Evolutionary conservation across 2,113 vertebrate species (phyloP), one percentile per base, ranked within the genome.

Genomic region (Trochalopteron elliotii): DNA sequence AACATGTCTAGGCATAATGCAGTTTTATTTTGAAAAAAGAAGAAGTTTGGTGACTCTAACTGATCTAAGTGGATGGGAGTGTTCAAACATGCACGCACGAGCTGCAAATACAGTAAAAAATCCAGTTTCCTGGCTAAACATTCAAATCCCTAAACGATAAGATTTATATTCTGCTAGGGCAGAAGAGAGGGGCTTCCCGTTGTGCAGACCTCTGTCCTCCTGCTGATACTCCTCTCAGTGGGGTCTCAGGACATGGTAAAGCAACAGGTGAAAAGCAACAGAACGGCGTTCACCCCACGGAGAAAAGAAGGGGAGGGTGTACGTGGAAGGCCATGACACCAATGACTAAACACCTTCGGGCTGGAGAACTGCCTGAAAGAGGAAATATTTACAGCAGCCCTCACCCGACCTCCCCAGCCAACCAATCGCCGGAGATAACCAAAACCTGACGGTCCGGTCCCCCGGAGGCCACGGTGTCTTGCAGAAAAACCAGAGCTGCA

Each of bases 1-100:
- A 90, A 93, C 93, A 85, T 96, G 95, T 96, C 87, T 28, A 90
- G 83, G 90, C 94, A 93, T 71, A 95, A 85, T 67, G 60, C 65
- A 93, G 75, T 92, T 94, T 93, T 87, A 95, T 87, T 94, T 89
- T 87, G 78, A 78, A 95, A 94, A 94, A 93, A 2, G 3, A 88
- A 86, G 42, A 81, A 49, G 44, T 93, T 92, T 68, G 83, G 92
- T 92, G 83, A 64, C 72, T 96, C 72, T 71, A 42, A 77, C 47
- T 45, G 79, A 86, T 90, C 68, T 75, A 81, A 90, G 45, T 39
- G 30, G 53, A 92, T 69, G 55, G 89, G 44, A 94, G 77, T 92
- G 85, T 86, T 94, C 68, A 33, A 95, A 95, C 90, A 94, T 20
- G 83, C 71, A 77, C 0, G 1, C 49, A 33, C 8, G 69, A 84